A percentile compares a stretch with the other conserved stretches of the same genome.
phyloP scores from a whole-genome alignment of 2,797 vertebrate genomes.

The Pampus argenteus region DNA sequence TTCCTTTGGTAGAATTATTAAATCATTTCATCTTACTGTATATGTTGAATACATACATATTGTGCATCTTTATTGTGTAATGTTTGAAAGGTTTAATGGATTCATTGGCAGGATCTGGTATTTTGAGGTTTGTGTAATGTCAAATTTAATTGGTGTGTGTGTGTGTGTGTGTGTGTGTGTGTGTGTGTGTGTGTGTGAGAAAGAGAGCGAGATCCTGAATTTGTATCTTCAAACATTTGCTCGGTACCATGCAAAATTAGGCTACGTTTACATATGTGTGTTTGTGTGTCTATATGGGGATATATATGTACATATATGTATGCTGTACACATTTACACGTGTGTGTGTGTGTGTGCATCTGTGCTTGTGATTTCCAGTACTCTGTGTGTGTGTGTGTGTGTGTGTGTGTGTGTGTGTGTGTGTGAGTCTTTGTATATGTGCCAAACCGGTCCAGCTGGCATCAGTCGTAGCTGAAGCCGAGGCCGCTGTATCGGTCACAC shows the following conservation, averaged over 20 bases:
- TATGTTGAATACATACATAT: background rate
- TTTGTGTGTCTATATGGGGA: slow-evolving; percentile 7
- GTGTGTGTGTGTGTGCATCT: slow-evolving; percentile 21
- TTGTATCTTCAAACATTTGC: slow-evolving; percentile 28
- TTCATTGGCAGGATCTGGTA: background rate
- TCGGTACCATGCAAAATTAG: slow-evolving; percentile 29
- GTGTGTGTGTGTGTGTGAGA: slow-evolving; percentile 16
- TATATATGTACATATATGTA: slow-evolving; percentile 33
- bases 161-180: background rate
- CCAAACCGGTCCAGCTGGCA: slow-evolving; percentile 80
- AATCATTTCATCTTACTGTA: background rate
- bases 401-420: slow-evolving; percentile 32
- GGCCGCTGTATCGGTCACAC: slow-evolving; percentile 72
- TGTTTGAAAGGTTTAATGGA: slow-evolving; percentile 14
- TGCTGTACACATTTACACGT: slow-evolving; percentile 36
- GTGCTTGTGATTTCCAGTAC: slow-evolving; percentile 41
- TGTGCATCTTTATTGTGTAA: background rate
- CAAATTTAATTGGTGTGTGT: background rate
- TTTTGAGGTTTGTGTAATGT: slow-evolving; percentile 22
- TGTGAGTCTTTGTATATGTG: slow-evolving; percentile 73
- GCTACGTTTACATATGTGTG: slow-evolving; percentile 27
- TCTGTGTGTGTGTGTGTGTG: slow-evolving; percentile 28
- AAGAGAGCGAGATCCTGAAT: no score
- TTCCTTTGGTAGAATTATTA: background rate
- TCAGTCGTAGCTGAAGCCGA: slow-evolving; percentile 71